phyloP scores from a whole-genome alignment of 1,140 invertebrate species.

The Lucilia cuprina region DNA sequence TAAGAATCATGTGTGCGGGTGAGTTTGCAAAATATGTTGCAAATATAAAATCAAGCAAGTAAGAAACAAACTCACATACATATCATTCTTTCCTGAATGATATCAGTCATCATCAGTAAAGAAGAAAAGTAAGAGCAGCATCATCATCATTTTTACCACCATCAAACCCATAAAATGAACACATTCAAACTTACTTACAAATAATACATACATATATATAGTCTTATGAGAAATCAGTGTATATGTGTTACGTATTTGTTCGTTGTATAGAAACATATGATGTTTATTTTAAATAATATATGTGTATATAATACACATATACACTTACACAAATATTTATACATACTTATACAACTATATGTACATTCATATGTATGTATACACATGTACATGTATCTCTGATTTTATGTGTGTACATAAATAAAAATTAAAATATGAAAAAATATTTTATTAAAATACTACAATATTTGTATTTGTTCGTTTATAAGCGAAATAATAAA shows the following conservation, averaged over 20 bases:
- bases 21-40: not conserved
- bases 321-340: no score
- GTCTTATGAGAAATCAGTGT: not conserved
- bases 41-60: no score
- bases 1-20: not conserved
- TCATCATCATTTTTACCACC: not conserved
- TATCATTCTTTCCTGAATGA: not conserved
- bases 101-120: conserved; percentile 6
- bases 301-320: no score
- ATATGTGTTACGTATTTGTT: not conserved
- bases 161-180: not conserved
- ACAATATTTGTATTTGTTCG: no score
- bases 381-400: no score
- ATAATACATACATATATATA: not conserved
- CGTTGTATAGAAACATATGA: not conserved
- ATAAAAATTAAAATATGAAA: no score
- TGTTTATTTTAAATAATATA: not conserved
- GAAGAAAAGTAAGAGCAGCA: not conserved
- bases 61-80: not conserved
- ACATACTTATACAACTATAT: no score
- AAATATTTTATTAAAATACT: no score
- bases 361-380: no score
- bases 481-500: no score
- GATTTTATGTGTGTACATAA: no score
- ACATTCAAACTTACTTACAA: not conserved